Conservation (phyloP, 2,797 vertebrate genomes). For the Meriones psammophilus region DNA sequence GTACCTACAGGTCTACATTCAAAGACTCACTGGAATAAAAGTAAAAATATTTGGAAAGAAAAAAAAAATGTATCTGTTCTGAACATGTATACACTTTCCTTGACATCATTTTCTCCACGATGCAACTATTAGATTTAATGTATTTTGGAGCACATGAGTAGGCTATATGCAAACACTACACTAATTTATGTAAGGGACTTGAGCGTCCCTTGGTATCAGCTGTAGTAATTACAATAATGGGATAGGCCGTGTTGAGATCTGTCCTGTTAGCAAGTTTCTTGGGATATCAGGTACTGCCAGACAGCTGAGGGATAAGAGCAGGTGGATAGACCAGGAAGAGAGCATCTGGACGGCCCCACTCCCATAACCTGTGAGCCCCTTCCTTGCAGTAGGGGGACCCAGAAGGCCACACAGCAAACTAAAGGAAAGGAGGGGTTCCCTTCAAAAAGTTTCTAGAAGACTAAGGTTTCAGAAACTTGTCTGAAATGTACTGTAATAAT, state of each 20-base stretch:
- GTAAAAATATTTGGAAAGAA: neutral
- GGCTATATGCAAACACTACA: neutral
- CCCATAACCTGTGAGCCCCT: neutral
- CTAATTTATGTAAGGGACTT: neutral
- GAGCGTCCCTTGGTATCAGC: neutral
- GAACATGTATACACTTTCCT: neutral
- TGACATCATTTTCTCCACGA: neutral
- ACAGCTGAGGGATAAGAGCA: neutral
- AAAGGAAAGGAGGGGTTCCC: neutral
- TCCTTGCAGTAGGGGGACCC: neutral
- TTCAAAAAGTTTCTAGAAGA: conserved; percentile 11
- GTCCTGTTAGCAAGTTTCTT: neutral
- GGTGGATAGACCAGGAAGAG: fast-evolving
- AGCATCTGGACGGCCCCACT: neutral
- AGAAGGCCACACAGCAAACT: neutral
- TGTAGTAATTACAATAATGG: neutral
- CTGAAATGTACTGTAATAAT: neutral
- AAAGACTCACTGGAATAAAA: neutral
- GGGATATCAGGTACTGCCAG: neutral
- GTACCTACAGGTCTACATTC: neutral
- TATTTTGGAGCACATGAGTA: neutral
- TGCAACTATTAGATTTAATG: neutral
- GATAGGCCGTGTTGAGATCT: neutral
- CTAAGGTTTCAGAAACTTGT: neutral
- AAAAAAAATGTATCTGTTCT: neutral